Base-by-base conservation (phyloP, 2,888 invertebrate genomes). In the Carpatolechia fugitivella region DNA sequence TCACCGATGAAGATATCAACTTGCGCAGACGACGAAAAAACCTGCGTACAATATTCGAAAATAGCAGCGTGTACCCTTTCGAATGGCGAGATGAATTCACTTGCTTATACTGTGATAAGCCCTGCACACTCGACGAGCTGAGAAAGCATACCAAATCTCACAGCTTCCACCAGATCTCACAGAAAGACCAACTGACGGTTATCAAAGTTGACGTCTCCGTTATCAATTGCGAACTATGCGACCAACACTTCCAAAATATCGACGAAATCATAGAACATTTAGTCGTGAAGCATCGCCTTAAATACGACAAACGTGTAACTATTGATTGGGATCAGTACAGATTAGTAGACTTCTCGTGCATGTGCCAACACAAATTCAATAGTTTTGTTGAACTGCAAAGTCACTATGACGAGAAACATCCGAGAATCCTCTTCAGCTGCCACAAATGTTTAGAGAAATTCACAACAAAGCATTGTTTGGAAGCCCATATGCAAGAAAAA, bases 71-170 rank as follows among this genome's bases (percentile, higher is more conserved):
- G 18, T 65, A 74, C 49, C 76, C 77, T 6, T 76, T 77, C 58
- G 74, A 72, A 60, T 77, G 70, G 69, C 65, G 67, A n/a, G 68
- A 69, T 1, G 69, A 67, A 56, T 76, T 69, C 58, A 56, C 69
- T 29, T 78, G 78, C 54, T 75, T 72, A 60, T 76, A 71, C 58
- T 78, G 78, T 52, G 72, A 70, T 3, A 68, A 72, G 29, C 54
- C 66, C 6, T 46, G 60, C 0, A 57, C 60, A 14, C 65, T 65
- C 36, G 54, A 58, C 10, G 62, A 65, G n/a, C 57, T 76, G 20
- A 66, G 62, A 50, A 65, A 69, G 40, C 76, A 76, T 44, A 76
- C 74, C 0, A 66, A 66, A 55, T 61, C 64, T 0, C 76, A 76
- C 50, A 10, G 18, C 6, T 18, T 18, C 3, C 16, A 11, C 33